phyloP scores from a whole-genome alignment of 2,888 invertebrate genomes.

The Idaea straminata region DNA sequence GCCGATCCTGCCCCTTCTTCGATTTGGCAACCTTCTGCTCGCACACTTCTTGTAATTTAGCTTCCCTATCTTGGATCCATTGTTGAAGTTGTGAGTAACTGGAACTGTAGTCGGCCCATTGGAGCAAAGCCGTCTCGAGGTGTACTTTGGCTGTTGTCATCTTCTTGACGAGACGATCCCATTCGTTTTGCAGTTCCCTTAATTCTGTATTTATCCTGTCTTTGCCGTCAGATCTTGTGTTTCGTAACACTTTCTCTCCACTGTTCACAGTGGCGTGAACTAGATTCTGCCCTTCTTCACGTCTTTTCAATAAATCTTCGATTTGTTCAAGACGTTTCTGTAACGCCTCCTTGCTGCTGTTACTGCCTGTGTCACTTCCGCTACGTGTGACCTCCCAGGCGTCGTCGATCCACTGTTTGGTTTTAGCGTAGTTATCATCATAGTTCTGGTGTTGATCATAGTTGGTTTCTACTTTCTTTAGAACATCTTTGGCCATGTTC shows the following conservation, averaged over 20 bases:
- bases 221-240: conserved; percentile 92
- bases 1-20: conserved; percentile 85
- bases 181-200: conserved; percentile 94
- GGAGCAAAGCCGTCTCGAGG: conserved; percentile 92
- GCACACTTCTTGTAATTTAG: conserved; percentile 93
- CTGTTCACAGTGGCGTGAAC: conserved; percentile 93
- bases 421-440: conserved; percentile 86
- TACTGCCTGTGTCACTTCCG: conserved; percentile 88
- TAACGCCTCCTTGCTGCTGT: conserved; percentile 90
- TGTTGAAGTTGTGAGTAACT: conserved; percentile 95
- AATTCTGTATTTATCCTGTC: conserved; percentile 92
- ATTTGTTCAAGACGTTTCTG: conserved; percentile 89
- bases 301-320: conserved; percentile 88
- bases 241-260: conserved; percentile 93
- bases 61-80: conserved; percentile 97
- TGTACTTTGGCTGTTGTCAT: conserved; percentile 95
- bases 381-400: conserved; percentile 90
- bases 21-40: conserved; percentile 91
- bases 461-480: conserved; percentile 94
- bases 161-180: conserved; percentile 94
- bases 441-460: conserved; percentile 92
- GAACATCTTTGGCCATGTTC: conserved; percentile 92
- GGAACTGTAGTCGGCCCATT: conserved; percentile 98
- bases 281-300: conserved; percentile 92
- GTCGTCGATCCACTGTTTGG: conserved; percentile 91